Evolutionary conservation across 2,797 vertebrate species (phyloP), one percentile per base, ranked within the genome.

Genomic region (Bradypodion pumilum): DNA sequence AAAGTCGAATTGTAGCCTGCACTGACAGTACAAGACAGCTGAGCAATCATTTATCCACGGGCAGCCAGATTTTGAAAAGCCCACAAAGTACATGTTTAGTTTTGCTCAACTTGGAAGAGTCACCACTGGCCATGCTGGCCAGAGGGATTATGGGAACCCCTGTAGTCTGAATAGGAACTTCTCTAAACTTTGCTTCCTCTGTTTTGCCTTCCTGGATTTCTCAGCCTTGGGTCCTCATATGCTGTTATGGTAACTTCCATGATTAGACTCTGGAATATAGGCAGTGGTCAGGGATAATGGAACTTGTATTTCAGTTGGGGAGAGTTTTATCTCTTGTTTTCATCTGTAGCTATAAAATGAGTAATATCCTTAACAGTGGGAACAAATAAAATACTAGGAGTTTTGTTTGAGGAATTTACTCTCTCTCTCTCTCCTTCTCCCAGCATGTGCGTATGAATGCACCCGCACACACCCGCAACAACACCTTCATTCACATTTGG

Each of bases 1-100:
- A 91, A 93, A 92, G 89, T 91, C 89, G 89, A 91, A 90, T 10
- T 63, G 80, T 66, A 86, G 86, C 62, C 63, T 85, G 62, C 75
- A 49, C 40, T 85, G 80, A 87, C 29, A 52, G 78, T 78, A 73
- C 65, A 63, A 79, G 88, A 80, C 78, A 83, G 23, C 35, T 6
- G 0, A 12, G n/a, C 46, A 62, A 40, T 68, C 44, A 16, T 73
- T 76, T 86, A 62, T 82, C 42, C 46, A 35, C n/a, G 44, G 74
- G 35, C 32, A 65, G 60, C 19, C 27, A 12, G 8, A 5, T 29
- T 73, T 66, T 72, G 46, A 29, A 75, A 16, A 6, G n/a, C 5
- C 29, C 27, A 80, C 52, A 81, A 23, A 37, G 35, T 81, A 40
- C 62, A 69, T 85, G 46, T 76, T 10, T 60, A 60, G 8, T 49